Evolutionary conservation across 2,113 vertebrate species (phyloP).

Genomic region (Sylvicapra grimmia): DNA sequence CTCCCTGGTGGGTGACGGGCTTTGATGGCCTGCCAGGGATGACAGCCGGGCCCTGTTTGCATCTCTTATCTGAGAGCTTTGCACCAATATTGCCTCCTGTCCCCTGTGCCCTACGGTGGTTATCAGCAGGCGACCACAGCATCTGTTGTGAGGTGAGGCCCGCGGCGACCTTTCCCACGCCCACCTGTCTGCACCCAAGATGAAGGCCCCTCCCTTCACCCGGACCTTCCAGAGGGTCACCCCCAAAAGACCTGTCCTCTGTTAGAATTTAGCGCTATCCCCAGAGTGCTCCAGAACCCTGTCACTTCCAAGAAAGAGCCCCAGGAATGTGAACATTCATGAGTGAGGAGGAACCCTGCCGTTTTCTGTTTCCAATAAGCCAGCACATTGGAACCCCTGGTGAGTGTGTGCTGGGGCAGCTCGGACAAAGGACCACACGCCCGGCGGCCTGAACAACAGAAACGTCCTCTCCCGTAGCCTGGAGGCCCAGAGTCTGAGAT

Average conservation of each 20-base stretch:
- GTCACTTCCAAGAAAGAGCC: neutral
- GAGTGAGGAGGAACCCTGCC: no score
- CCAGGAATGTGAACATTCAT: fast-evolving
- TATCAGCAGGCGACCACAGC: neutral
- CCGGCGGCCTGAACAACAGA: fast-evolving
- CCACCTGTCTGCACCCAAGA: neutral
- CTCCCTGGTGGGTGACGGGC: neutral
- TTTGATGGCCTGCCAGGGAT: constrained; percentile 36
- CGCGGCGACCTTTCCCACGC: neutral
- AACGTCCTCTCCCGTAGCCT: fast-evolving
- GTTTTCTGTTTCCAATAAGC: neutral
- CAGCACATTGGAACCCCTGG: neutral
- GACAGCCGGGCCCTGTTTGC: constrained; percentile 31
- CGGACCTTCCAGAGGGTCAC: neutral
- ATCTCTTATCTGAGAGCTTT: constrained; percentile 24
- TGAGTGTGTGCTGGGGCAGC: fast-evolving
- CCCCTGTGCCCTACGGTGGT: neutral
- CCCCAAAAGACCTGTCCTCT: neutral
- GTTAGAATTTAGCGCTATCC: no score
- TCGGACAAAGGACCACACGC: fast-evolving
- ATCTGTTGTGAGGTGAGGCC: neutral
- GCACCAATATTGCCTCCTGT: neutral
- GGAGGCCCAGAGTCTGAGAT: neutral
- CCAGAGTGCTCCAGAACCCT: neutral
- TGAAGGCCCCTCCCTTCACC: neutral